Percentiles rank a stretch among this genome's conserved stretches.
These are phyloP conservation scores for Ceratina australensis DNA, from an alignment of 1,140 invertebrate species.

Conservation along the genomic window DNA sequence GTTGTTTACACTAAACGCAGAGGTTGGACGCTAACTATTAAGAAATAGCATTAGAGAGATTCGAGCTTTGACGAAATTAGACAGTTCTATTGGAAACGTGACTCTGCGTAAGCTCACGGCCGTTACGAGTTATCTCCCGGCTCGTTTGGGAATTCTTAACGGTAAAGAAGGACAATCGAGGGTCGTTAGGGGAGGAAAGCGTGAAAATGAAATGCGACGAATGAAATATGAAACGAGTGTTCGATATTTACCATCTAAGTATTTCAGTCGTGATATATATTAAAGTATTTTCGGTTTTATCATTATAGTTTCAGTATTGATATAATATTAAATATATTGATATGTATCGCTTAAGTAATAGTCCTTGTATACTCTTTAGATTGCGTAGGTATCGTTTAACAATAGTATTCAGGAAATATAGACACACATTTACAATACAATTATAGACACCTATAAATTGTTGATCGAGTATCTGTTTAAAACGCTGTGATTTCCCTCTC, in stretches of 20 bases:
- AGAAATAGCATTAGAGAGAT: background rate
- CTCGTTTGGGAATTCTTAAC: background rate
- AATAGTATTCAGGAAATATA: background rate
- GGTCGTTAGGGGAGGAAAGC: too few relatives aligned
- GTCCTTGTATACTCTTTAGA: background rate
- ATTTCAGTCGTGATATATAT: background rate
- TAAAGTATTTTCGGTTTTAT: too few relatives aligned
- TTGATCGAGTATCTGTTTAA: conserved; percentile 2
- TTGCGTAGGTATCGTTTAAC: background rate
- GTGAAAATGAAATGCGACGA: background rate
- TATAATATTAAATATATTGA: background rate
- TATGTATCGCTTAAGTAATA: background rate
- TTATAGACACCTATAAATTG: background rate
- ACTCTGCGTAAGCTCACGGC: background rate
- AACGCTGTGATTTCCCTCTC: background rate
- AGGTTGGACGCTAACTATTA: too few relatives aligned
- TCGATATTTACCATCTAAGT: background rate
- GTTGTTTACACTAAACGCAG: too few relatives aligned
- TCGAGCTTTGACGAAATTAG: background rate
- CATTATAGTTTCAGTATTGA: too few relatives aligned
- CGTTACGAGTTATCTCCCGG: background rate
- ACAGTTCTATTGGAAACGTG: background rate
- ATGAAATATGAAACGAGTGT: background rate
- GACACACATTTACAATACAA: background rate
- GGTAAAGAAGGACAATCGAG: background rate